Percentiles rank a stretch among this genome's conserved stretches.
Evolutionary conservation across 2,797 vertebrate genomes (phyloP).

Genomic region (Melopsittacus undulatus): DNA sequence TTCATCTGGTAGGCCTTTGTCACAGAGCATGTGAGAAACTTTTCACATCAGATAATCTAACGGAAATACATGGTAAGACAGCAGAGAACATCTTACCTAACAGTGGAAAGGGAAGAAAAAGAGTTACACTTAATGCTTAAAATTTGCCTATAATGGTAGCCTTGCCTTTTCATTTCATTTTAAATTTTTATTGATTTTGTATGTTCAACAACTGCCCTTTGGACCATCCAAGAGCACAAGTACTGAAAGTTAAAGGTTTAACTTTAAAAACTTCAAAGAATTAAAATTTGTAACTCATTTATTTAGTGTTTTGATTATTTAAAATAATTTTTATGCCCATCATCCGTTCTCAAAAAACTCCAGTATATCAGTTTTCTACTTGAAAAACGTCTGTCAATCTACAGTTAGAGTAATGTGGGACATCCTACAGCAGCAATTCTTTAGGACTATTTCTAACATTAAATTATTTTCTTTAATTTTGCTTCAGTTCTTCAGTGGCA

Average conservation of each 20-base stretch:
- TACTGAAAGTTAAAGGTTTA: background rate
- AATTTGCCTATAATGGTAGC: background rate
- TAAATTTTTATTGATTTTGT: background rate
- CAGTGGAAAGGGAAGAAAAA: background rate
- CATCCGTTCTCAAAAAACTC: background rate
- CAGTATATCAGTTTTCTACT: background rate
- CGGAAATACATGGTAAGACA: background rate
- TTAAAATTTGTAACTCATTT: background rate
- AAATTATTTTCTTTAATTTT: background rate
- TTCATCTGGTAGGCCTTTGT: background rate
- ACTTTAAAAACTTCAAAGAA: background rate
- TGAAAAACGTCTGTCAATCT: background rate
- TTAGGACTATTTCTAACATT: background rate
- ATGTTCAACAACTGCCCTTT: background rate
- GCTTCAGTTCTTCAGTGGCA: background rate
- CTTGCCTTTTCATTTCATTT: background rate
- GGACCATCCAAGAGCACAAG: background rate
- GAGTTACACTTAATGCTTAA: background rate
- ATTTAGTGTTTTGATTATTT: slow-evolving; percentile 35
- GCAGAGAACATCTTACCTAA: background rate
- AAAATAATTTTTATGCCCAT: background rate
- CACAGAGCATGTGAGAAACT: background rate
- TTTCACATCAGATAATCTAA: background rate
- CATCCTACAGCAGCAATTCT: background rate
- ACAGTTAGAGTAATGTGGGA: background rate